These are phyloP conservation scores for Fragum fragum DNA, from an alignment of 2,888 invertebrate genomes.

Conservation along the genomic window DNA sequence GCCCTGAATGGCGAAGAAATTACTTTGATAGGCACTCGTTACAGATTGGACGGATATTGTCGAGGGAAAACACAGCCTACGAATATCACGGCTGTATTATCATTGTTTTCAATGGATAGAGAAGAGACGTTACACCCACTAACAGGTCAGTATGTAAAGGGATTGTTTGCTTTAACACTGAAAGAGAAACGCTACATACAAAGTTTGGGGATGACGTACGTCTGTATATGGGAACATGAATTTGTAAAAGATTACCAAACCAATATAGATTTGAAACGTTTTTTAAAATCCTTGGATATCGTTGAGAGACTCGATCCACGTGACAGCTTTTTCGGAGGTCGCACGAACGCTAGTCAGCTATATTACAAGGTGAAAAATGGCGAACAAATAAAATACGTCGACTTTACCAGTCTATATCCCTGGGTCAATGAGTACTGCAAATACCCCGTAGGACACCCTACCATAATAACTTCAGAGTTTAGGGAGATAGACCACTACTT, in stretches of 20 bases:
- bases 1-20: constrained; percentile 49
- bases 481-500: constrained; percentile 40
- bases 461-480: constrained; percentile 32
- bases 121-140: constrained; percentile 14
- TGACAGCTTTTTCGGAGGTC: constrained; percentile 76
- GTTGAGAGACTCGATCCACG: constrained; percentile 63
- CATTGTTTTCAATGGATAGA: constrained; percentile 21
- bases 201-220: constrained; percentile 7
- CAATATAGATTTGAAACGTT: constrained; percentile 33
- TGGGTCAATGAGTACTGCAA: constrained; percentile 68
- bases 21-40: constrained; percentile 26
- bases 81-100: constrained; percentile 47
- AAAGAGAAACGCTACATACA: constrained; percentile 3
- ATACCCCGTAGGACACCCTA: constrained; percentile 73
- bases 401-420: constrained; percentile 74
- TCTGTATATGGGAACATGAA: constrained; percentile 50
- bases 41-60: constrained; percentile 41
- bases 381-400: constrained; percentile 68
- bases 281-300: constrained; percentile 29
- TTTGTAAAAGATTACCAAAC: constrained; percentile 49
- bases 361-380: constrained; percentile 48
- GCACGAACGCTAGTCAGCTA: constrained; percentile 70
- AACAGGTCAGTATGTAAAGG: constrained; percentile 30
- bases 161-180: constrained; percentile 25
- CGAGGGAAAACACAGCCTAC: constrained; percentile 34